Evolutionary conservation across 2,797 vertebrate species (phyloP), one percentile per base, ranked within the genome.

Genomic region (Notamacropus eugenii): DNA sequence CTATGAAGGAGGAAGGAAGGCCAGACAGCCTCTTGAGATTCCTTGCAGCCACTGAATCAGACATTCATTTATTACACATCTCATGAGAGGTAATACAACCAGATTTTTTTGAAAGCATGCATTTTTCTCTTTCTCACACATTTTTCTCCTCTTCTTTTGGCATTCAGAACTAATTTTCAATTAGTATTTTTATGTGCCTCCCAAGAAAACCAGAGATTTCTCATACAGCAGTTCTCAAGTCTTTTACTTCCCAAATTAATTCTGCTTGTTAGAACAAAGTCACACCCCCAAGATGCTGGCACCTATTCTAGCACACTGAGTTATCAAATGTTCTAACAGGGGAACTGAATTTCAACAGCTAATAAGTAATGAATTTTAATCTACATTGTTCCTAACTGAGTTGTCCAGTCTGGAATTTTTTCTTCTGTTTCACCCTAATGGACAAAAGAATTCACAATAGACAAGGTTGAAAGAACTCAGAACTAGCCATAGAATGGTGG

Each of bases 101-200:
- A 97, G 93, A 98, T 97, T 55, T 55, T 52, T 52, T 52, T 52
- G 52, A 94, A 97, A 95, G 97, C 97, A 94, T 93, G 46, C 1
- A 96, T 94, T 96, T 50, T 74, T 54, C 16, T 50, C 74, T 82
- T 82, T 24, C 67, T 74, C 16, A 40, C 74, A 46, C 74, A 82
- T 82, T 82, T 46, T 46, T 82, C 92, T 87, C 52, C 55, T 94
- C 93, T 96, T 90, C 87, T 95, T 96, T 97, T 98, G 92, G 95
- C 97, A 97, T 97, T 46, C 1, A 90, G 74, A 95, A 96, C 96
- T 96, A 74, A 92, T 96, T 97, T 97, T 94, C 97, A 97, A 97
- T 98, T 95, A 97, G 93, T 96, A 94, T 93, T 98, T 98, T 97
- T 97, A 97, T 97, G 90, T 94, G 90, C 52, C 74, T 96, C 97